Evolutionary conservation across 2,113 vertebrate species (phyloP), one percentile per base, ranked within the genome.

Genomic region (Glaucomys volans): DNA sequence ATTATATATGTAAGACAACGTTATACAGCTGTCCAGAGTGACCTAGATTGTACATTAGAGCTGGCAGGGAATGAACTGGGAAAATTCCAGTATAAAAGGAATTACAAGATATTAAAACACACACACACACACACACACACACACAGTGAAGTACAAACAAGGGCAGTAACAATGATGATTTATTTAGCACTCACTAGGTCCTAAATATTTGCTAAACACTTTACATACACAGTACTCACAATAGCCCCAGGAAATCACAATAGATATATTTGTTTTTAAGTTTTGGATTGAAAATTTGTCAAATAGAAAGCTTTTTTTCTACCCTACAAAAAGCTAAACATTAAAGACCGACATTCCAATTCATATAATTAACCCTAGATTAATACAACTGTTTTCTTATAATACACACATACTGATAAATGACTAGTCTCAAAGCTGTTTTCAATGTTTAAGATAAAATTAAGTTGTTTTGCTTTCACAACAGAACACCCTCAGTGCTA

Each of bases 401-500:
- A 98, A 98, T 90, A 92, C 91, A 98, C 86, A 97, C 96, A 97
- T 98, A 98, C 96, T 89, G 96, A 97, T 98, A 98, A 96, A 95
- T 98, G 94, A 96, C 93, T 98, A 98, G 79, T 98, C 96, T 98
- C 97, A 98, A 98, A 98, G 93, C 97, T 98, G 96, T 98, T 98
- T 91, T 71, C n/a, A 97, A 98, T 77, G 87, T 97, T 98, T 98
- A 98, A 95, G 97, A 98, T 97, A 98, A 98, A 98, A 98, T 97
- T 98, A 97, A 97, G 82, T 97, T 98, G 95, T 98, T 98, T 98
- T 87, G 62, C 97, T 98, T 98, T 97, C 93, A 12, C 97, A 97
- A 98, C 98, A 98, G 95, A 98, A 98, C 98, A 98, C 90, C 98
- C 98, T 98, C 97, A 98, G 97, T 98, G 97, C 97, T 98, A 98